Evolutionary conservation across 2,797 vertebrate species (phyloP), one percentile per base, ranked within the genome.

Genomic region (Pangasius djambal): DNA sequence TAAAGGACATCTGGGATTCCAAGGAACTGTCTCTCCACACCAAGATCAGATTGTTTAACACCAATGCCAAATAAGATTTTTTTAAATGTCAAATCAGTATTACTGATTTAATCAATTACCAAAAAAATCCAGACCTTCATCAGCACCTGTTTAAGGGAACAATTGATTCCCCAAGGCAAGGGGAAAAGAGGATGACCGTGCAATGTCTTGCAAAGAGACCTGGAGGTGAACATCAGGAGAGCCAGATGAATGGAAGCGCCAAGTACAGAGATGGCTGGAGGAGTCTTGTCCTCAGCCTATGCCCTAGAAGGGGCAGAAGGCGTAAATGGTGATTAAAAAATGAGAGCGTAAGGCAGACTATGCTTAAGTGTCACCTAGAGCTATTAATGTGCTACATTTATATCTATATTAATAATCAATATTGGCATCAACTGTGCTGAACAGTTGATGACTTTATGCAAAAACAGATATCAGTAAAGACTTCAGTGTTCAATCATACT

Each of bases 381-480:
- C n/a, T 57, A 37, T 34, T 81, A 57, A 77, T 77, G 48, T 77
- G 74, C 4, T 50, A n/a, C 40, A 75, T 75, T 44, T 28, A 25
- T 75, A 48, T n/a, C 13, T 13, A 75, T 13, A 75, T 31, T 20
- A 79, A 34, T 34, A 20, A 81, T 75, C 4, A 69, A n/a, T 83
- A 67, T 44, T 70, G 22, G 52, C 50, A 67, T 55, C 31, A 75
- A 67, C 16, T 44, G 28, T 75, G 59, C 25, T 85, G 18, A n/a
- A 70, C 6, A 18, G 44, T 55, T 52, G 63, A 12, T 61, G n/a
- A 63, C 15, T 85, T 87, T 78, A 59, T 82, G 72, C 57, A 65
- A 74, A 91, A 28, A 28, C 22, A 28, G 75, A 57, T 48, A n/a
- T 55, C 69, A 63, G 69, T 44, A 69, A 78, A 72, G 31, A 37